A percentile compares a stretch with the other conserved stretches of the same genome.
These are phyloP conservation scores for Lottia scabra DNA, from an alignment of 2,888 invertebrate species.

Conservation along the genomic window DNA sequence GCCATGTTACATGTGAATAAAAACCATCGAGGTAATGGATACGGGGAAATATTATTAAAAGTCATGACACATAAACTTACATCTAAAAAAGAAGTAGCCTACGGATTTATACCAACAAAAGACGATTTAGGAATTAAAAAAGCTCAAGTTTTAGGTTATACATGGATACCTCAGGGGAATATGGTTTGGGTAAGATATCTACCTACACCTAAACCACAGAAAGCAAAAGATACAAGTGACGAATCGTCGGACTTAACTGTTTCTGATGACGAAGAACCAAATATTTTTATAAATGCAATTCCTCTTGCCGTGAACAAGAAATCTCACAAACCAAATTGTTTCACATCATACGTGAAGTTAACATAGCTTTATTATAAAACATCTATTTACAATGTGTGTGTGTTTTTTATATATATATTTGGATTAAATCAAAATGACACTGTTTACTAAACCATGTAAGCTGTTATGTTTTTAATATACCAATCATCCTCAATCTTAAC, in stretches of 20 bases:
- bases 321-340: conserved; percentile 7
- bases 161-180: conserved; percentile 60
- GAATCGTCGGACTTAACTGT: background rate
- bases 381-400: too few species aligned
- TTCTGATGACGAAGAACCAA: conserved; percentile 9
- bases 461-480: too few species aligned
- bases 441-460: too few species aligned
- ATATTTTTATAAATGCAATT: conserved; percentile 16
- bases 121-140: conserved; percentile 47
- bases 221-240: background rate
- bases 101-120: conserved; percentile 54
- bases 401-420: too few species aligned
- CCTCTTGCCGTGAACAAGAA: conserved; percentile 11
- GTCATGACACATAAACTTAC: conserved; percentile 50
- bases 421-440: too few species aligned
- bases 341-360: background rate
- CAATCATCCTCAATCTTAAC: too few species aligned
- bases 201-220: conserved; percentile 17
- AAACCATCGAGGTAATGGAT: conserved; percentile 47
- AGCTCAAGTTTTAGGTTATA: conserved; percentile 49
- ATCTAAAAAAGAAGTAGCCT: conserved; percentile 49
- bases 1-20: conserved; percentile 58
- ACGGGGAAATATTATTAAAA: conserved; percentile 51
- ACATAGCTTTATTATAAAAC: too few species aligned
- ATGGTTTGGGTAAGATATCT: conserved; percentile 54